Conservation (phyloP, 2,888 invertebrate species). For the Anaspis maculata region DNA sequence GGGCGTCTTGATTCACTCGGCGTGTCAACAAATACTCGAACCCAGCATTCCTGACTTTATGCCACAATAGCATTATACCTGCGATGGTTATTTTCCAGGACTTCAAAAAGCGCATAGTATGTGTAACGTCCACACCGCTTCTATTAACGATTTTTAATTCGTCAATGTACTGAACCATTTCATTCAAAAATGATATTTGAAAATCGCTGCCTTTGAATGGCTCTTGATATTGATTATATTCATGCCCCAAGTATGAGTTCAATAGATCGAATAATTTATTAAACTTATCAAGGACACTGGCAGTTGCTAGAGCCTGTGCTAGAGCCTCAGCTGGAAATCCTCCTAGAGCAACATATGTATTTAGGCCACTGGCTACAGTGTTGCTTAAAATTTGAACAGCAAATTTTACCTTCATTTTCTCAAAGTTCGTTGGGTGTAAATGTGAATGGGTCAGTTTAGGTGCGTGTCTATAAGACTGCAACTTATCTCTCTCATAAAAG, state of each 20-base stretch:
- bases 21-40: constrained; percentile 18
- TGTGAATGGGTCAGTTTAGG: constrained; percentile 19
- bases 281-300: constrained; percentile 16
- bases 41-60: constrained; percentile 8
- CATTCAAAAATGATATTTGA: constrained; percentile 11
- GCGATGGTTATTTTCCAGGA: constrained; percentile 12
- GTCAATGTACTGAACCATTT: constrained; percentile 13
- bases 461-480: constrained; percentile 7
- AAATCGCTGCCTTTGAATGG: constrained; percentile 2
- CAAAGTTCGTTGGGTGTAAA: constrained; percentile 16
- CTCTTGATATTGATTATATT: constrained; percentile 12
- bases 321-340: constrained; percentile 16
- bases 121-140: constrained; percentile 15
- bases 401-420: constrained; percentile 20
- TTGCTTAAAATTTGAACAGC: constrained; percentile 19
- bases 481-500: constrained; percentile 17
- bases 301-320: constrained; percentile 14
- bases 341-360: constrained; percentile 14
- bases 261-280: constrained; percentile 22
- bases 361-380: constrained; percentile 18
- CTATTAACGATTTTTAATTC: constrained; percentile 13
- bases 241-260: constrained; percentile 20
- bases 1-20: constrained; percentile 18
- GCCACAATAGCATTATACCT: constrained; percentile 16
- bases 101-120: constrained; percentile 4